Conservation (phyloP, 2,888 invertebrate genomes). For the Ichneumon xanthorius region DNA sequence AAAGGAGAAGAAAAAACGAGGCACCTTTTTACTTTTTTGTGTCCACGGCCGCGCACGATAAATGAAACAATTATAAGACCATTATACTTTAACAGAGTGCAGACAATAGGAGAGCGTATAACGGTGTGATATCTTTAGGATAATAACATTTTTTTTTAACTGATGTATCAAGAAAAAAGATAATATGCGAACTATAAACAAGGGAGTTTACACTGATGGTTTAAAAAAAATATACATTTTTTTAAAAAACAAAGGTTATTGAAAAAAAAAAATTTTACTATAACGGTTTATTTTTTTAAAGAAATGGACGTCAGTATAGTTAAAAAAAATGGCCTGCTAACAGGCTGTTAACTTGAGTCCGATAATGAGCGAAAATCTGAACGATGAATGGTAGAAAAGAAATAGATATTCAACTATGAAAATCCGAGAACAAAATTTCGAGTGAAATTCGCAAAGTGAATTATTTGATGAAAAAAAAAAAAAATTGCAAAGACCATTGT, state of each 20-base stretch:
- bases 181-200: too few relatives aligned
- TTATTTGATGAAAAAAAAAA: background rate
- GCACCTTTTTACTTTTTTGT: background rate
- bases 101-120: background rate
- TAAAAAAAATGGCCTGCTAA: background rate
- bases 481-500: background rate
- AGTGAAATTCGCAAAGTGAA: background rate
- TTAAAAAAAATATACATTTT: too few relatives aligned
- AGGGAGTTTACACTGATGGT: too few relatives aligned
- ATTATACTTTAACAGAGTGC: constrained; percentile 1
- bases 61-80: constrained; percentile 19
- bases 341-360: background rate
- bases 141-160: too few relatives aligned
- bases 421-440: background rate
- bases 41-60: background rate
- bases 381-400: background rate
- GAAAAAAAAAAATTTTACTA: too few relatives aligned
- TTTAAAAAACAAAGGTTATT: too few relatives aligned
- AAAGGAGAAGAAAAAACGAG: constrained; percentile 5
- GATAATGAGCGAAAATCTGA: background rate
- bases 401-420: background rate
- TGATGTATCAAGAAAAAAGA: constrained; percentile 1
- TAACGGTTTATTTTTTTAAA: too few relatives aligned
- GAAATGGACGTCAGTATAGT: background rate
- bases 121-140: background rate